Conservation (phyloP, 2,888 invertebrate species). For the Harpagoxenus sublaevis region DNA sequence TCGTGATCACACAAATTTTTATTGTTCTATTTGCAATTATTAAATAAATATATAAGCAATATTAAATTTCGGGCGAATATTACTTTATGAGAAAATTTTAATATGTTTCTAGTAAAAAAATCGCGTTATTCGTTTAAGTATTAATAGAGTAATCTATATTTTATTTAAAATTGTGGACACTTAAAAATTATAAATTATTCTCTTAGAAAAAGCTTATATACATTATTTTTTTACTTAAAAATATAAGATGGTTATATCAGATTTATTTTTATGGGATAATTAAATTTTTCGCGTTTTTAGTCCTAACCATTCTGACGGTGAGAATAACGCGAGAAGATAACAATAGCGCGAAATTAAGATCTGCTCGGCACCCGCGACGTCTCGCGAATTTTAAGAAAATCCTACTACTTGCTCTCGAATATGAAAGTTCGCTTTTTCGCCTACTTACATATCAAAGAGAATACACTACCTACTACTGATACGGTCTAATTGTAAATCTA, state of each 20-base stretch:
- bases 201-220: background rate
- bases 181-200: background rate
- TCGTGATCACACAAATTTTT: background rate
- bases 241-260: background rate
- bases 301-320: no score
- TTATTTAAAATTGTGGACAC: background rate
- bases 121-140: background rate
- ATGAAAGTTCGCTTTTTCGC: no score
- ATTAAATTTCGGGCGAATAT: background rate
- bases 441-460: no score
- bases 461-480: no score
- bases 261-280: background rate
- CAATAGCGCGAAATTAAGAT: no score
- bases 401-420: no score
- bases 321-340: no score
- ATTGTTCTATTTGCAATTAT: background rate
- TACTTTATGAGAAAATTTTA: background rate
- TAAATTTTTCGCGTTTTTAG: conserved; percentile 1
- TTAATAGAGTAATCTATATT: background rate
- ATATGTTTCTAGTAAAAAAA: background rate
- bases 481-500: no score
- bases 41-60: background rate
- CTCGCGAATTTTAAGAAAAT: no score
- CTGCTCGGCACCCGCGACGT: no score
- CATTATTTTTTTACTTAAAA: background rate